Evolutionary conservation across 2,888 invertebrate genomes (phyloP).

Genomic region (Papilio gigon): DNA sequence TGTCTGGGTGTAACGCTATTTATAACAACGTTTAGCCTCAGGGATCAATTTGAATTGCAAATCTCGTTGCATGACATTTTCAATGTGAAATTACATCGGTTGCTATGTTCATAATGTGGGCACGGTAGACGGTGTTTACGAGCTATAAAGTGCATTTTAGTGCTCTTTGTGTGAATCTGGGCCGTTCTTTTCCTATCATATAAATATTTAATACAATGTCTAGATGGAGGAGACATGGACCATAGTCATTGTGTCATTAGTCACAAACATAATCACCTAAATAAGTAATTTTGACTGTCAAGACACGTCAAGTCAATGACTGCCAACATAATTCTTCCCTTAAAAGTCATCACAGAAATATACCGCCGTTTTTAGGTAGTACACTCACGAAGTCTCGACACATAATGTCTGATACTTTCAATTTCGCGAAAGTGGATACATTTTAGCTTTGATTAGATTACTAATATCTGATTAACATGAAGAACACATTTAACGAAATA

Average conservation of each 20-base stretch:
- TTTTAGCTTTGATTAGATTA: too few relatives aligned
- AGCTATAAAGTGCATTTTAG: slow-evolving; percentile 50
- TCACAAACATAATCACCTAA: background rate
- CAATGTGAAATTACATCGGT: slow-evolving; percentile 38
- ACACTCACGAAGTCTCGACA: too few relatives aligned
- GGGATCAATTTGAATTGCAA: slow-evolving; percentile 40
- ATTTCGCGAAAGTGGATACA: too few relatives aligned
- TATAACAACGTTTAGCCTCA: slow-evolving; percentile 32
- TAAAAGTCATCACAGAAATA: too few relatives aligned
- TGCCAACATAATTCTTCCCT: background rate
- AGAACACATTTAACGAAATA: too few relatives aligned
- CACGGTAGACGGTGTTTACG: slow-evolving; percentile 48
- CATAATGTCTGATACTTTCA: too few relatives aligned
- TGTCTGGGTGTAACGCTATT: slow-evolving; percentile 28
- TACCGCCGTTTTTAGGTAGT: too few relatives aligned
- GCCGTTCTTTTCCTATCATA: slow-evolving; percentile 30
- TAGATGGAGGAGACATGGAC: background rate
- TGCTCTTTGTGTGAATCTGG: slow-evolving; percentile 46
- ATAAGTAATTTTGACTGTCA: background rate
- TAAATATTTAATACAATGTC: background rate
- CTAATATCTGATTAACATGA: too few relatives aligned
- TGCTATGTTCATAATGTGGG: slow-evolving; percentile 46
- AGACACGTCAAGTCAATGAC: too few relatives aligned
- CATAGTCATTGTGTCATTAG: background rate
- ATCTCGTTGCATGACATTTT: slow-evolving; percentile 39